These are phyloP conservation scores for Stenodema calcarata DNA, from an alignment of 2,888 invertebrate genomes.

Conservation along the genomic window DNA sequence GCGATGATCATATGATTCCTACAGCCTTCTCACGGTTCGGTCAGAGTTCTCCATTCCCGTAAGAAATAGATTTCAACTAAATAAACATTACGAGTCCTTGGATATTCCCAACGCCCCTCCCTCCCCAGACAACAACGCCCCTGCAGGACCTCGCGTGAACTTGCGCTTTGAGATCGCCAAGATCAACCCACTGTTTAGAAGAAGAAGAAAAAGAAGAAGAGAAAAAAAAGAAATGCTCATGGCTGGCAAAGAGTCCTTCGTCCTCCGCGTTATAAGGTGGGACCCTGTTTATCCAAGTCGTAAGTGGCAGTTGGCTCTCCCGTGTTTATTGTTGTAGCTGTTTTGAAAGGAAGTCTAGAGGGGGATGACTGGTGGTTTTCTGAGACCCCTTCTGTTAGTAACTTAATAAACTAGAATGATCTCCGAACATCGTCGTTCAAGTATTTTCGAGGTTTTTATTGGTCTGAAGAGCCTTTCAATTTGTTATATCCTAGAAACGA, in stretches of 20 bases:
- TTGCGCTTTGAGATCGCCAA: neutral
- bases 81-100: neutral
- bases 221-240: conserved; percentile 2
- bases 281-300: conserved; percentile 28
- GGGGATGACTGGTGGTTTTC: conserved; percentile 26
- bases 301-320: conserved; percentile 44
- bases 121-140: neutral
- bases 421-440: neutral
- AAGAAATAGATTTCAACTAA: neutral
- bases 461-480: neutral
- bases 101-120: neutral
- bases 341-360: conserved; percentile 40
- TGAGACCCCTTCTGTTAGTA: neutral
- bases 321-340: conserved; percentile 41
- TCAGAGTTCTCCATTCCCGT: neutral
- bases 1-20: neutral
- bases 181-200: neutral
- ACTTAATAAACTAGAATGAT: conserved; percentile 44
- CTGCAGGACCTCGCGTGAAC: neutral
- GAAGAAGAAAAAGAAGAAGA: neutral
- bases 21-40: neutral
- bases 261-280: conserved; percentile 1
- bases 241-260: neutral
- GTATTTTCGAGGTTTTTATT: neutral
- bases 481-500: neutral